These are phyloP conservation scores for Hucho hucho DNA, from an alignment of 2,113 vertebrate species.

Conservation along the genomic window DNA sequence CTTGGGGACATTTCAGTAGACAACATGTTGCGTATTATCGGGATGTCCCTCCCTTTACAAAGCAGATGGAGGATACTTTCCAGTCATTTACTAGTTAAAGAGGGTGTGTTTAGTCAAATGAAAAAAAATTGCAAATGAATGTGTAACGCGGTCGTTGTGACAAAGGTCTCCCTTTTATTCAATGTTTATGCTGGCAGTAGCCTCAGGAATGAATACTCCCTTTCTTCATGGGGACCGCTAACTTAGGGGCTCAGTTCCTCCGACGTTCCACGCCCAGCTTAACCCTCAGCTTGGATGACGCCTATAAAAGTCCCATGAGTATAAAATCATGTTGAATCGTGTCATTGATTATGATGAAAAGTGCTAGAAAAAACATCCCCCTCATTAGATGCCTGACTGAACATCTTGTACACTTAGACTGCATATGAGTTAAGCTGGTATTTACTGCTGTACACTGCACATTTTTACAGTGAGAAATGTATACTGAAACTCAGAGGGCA, in stretches of 20 bases:
- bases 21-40: neutral
- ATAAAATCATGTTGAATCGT: slow-evolving; percentile 42
- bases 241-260: slow-evolving; percentile 25
- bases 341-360: slow-evolving; percentile 36
- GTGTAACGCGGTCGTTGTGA: neutral
- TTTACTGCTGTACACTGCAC: too few species aligned
- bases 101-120: neutral
- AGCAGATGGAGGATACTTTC: neutral
- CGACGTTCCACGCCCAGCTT: slow-evolving; percentile 33
- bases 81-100: neutral
- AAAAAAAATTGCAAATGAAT: neutral
- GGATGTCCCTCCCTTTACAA: neutral
- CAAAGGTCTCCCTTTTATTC: slow-evolving; percentile 49
- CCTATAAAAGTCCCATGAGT: slow-evolving; percentile 28
- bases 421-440: neutral
- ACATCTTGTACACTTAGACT: neutral
- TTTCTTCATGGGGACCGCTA: slow-evolving; percentile 46
- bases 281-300: slow-evolving; percentile 21
- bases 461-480: too few species aligned
- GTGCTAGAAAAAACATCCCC: neutral
- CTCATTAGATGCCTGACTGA: neutral
- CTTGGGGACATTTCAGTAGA: neutral
- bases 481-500: too few species aligned
- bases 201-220: slow-evolving; percentile 54
- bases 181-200: slow-evolving; percentile 51